Base-by-base conservation (phyloP, 2,113 vertebrate species). In the Corydoras maculifer region DNA sequence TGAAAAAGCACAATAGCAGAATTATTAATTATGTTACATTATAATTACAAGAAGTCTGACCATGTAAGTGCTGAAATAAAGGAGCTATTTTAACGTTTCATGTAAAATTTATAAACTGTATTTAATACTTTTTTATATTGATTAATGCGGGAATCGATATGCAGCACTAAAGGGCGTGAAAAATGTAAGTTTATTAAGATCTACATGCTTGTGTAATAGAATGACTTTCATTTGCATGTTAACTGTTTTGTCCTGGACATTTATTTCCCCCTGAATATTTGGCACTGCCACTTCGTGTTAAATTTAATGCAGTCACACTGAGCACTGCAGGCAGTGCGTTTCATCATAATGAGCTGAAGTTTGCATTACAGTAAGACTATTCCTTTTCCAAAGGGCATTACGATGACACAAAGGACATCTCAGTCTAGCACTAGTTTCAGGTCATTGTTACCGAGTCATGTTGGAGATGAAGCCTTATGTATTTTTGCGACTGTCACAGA, bases 221-320 rank as follows among this genome's bases (percentile, higher is more conserved):
- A 57, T 54, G n/a, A 2, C n/a, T 55, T 72, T 64, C 51, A 64
- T 65, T 65, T 64, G 32, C 54, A 15, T 63, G 32, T 29, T 72
- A 30, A 58, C 70, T 2, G 31, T 58, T 72, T 62, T n/a, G 12
- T 35, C 49, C 18, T 43, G 59, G 51, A 48, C 61, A 63, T 64
- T n/a, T 30, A 57, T 64, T 49, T 12, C 11, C 12, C 61, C 70
- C 15, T 31, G 53, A 71, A 64, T 50, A 58, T 29, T 64, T 67
- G 65, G 65, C 65, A 67, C 14, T 55, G 51, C 8, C 60, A 48
- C 50, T 58, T 48, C 48, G 29, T 58, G 11, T 49, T 51, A 50
- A 55, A 29, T 58, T 72, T 58, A 59, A 50, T 12, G 29, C 62
- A 12, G 14, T 7, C 32, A 72, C 65, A 48, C 61, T 49, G n/a